Evolutionary conservation across 2,888 invertebrate species (phyloP).

Genomic region (Drosophila ezoana): DNA sequence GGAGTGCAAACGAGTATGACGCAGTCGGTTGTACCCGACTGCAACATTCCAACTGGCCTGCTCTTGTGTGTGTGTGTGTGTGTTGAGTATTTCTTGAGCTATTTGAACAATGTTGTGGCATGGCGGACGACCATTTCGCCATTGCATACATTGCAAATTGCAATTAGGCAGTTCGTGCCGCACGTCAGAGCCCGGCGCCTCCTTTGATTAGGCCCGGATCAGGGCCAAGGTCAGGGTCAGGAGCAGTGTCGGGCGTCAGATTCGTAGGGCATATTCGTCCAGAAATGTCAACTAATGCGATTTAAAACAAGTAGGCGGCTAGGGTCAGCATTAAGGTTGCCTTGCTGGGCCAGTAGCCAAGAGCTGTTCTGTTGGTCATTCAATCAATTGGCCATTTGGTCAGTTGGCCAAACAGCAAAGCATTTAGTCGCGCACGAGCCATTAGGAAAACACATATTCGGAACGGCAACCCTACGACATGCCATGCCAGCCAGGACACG

Average conservation of each 20-base stretch:
- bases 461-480: constrained; percentile 25
- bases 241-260: constrained; percentile 1
- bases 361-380: constrained; percentile 12
- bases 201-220: constrained; percentile 5
- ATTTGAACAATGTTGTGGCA: background rate
- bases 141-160: constrained; percentile 46
- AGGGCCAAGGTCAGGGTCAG: constrained; percentile 22
- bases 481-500: constrained; percentile 22
- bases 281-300: constrained; percentile 20
- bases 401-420: constrained; percentile 48
- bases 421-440: constrained; percentile 58
- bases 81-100: too few relatives aligned
- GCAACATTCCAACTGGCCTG: too few relatives aligned
- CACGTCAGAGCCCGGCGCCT: constrained; percentile 34
- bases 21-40: too few relatives aligned
- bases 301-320: constrained; percentile 8
- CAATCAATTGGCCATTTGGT: constrained; percentile 21
- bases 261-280: background rate
- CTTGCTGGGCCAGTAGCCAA: background rate
- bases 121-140: constrained; percentile 12
- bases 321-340: background rate
- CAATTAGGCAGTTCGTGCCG: constrained; percentile 50
- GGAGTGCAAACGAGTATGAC: too few relatives aligned
- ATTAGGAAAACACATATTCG: constrained; percentile 45
- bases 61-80: too few relatives aligned